phyloP scores from a whole-genome alignment of 2,113 vertebrate species.

The Irena cyanogastra region DNA sequence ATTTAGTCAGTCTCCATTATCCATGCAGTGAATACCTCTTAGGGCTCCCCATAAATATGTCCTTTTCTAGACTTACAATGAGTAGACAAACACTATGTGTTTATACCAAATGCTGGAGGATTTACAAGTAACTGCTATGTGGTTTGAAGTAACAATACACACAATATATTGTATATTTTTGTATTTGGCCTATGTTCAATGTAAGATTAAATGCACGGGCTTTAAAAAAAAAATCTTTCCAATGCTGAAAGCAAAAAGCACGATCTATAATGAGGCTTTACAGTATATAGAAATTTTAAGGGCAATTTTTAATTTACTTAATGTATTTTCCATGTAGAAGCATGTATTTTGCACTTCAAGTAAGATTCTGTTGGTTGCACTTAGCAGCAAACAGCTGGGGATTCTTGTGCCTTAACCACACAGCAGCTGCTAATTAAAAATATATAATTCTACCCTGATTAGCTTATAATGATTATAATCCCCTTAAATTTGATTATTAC shows the following conservation, averaged over 20 bases:
- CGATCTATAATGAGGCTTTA: neutral
- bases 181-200: neutral
- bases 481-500: conserved; percentile 46
- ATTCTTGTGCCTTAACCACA: conserved; percentile 12
- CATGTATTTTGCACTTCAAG: neutral
- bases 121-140: conserved; percentile 6
- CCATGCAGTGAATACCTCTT: neutral
- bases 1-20: conserved; percentile 14
- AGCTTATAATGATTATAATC: conserved; percentile 50
- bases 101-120: conserved; percentile 17
- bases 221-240: neutral
- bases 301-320: neutral
- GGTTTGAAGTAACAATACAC: conserved; percentile 33
- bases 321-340: neutral
- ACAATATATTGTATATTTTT: conserved; percentile 9
- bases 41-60: conserved; percentile 3
- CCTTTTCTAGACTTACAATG: conserved; percentile 21
- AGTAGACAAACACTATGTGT: conserved; percentile 23
- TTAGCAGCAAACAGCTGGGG: conserved; percentile 52
- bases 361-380: conserved; percentile 6
- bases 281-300: neutral
- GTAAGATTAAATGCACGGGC: neutral
- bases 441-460: conserved; percentile 48
- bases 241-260: neutral
- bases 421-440: conserved; percentile 63